phyloP scores from a whole-genome alignment of 2,888 invertebrate genomes.

The Hemithea aestivaria region DNA sequence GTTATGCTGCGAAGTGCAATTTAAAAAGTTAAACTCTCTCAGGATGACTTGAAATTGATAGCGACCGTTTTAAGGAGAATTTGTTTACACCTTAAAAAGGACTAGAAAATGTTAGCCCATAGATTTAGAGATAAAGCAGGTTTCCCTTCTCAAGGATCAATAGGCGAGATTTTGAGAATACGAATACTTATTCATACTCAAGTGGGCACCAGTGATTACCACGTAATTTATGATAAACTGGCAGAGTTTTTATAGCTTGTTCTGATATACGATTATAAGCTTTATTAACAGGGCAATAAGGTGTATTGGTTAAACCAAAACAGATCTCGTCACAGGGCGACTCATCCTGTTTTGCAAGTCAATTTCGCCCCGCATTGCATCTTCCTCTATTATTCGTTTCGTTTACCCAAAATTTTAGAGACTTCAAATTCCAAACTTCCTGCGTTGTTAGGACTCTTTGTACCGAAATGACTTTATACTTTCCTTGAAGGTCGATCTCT shows the following conservation, averaged over 20 bases:
- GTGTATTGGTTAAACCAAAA: slow-evolving; percentile 11
- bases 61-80: no score
- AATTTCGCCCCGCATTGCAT: slow-evolving; percentile 41
- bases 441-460: neutral
- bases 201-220: no score
- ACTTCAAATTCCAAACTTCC: slow-evolving; percentile 1
- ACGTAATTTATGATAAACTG: neutral
- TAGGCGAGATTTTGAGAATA: no score
- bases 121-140: no score
- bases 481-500: slow-evolving; percentile 15
- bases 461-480: neutral
- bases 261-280: neutral
- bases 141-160: no score
- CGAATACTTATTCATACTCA: no score
- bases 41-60: no score
- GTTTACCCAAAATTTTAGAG: slow-evolving; percentile 18
- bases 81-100: no score
- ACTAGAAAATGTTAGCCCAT: no score
- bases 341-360: slow-evolving; percentile 51
- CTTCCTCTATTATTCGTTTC: slow-evolving; percentile 29
- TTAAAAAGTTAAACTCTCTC: no score
- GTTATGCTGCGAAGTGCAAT: no score
- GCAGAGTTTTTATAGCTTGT: no score
- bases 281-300: slow-evolving; percentile 15
- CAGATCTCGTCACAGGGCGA: slow-evolving; percentile 16